Evolutionary conservation across 2,888 invertebrate species (phyloP), one percentile per base, ranked within the genome.

Genomic region (Diadegma fenestrale): DNA sequence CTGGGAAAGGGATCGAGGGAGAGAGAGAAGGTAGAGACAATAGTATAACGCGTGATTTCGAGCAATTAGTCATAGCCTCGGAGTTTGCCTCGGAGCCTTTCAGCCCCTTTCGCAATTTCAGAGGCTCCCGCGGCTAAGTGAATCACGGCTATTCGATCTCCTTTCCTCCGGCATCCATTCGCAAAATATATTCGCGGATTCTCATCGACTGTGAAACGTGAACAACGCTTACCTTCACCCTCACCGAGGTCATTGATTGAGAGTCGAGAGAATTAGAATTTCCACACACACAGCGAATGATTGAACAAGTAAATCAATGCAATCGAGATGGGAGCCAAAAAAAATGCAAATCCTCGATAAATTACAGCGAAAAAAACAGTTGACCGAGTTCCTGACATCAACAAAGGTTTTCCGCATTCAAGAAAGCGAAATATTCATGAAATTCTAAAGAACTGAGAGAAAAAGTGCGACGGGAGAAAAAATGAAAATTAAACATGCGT

Each of bases 41-140:
- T 58, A 51, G 48, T 48, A 71, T 76, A 80, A 82, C 79, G 82
- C 87, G 86, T 88, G 84, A 88, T 88, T 86, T 83, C 72, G 69
- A 30, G 72, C 88, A 88, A 88, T 88, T 87, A 88, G 87, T 87
- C 88, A 86, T 83, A 76, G 79, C 75, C 78, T 76, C 72, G 61
- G 71, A 51, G 41, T 80, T 48, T 64, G 63, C 37, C 26, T 41
- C 69, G 51, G 51, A 43, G 26, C 58, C 71, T 63, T 41, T 51
- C 26, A 37, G 45, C 54, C 51, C 30, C 63, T 41, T 48, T 80
- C 72, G 71, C 37, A 33, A 58, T 58, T 64, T 79, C 69, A 54
- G 43, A 64, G 8, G 79, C 68, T 84, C 33, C 66, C 48, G 26
- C 37, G 54, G 41, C 48, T 76, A 82, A 82, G 76, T 85, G 82